Evolutionary conservation across 2,888 invertebrate genomes (phyloP).

Genomic region (Physocephala rufipes): DNA sequence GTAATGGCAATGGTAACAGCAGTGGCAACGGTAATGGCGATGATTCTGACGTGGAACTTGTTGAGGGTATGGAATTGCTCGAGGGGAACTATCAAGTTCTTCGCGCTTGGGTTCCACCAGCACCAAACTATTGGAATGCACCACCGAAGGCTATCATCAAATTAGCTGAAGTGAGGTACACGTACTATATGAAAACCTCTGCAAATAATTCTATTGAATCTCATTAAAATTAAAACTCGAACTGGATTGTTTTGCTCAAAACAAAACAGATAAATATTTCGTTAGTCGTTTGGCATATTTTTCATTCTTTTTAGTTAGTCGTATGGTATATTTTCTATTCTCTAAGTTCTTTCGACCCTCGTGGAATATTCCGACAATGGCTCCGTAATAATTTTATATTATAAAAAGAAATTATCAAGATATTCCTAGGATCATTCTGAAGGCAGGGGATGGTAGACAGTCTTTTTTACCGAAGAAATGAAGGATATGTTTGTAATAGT

Average conservation of each 20-base stretch:
- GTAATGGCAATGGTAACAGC: constrained; percentile 14
- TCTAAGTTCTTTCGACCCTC: not conserved
- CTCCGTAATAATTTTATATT: not conserved
- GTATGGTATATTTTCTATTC: constrained; percentile 40
- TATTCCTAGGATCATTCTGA: not conserved
- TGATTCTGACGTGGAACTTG: constrained; percentile 64
- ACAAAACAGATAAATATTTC: too few relatives aligned
- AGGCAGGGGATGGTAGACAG: not conserved
- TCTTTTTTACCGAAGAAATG: not conserved
- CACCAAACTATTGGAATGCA: constrained; percentile 65
- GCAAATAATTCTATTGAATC: too few relatives aligned
- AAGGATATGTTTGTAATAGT: too few relatives aligned
- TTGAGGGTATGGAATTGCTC: constrained; percentile 64
- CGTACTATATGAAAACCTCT: too few relatives aligned
- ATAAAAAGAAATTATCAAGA: constrained; percentile 18
- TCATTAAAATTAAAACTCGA: too few relatives aligned
- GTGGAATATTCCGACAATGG: not conserved
- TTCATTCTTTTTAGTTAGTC: too few relatives aligned
- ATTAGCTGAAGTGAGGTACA: constrained; percentile 64
- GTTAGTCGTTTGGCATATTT: constrained; percentile 36
- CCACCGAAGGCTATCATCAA: constrained; percentile 65
- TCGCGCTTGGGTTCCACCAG: constrained; percentile 65
- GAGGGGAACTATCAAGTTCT: constrained; percentile 65
- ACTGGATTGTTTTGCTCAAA: too few relatives aligned
- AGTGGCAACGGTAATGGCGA: constrained; percentile 50